These are phyloP conservation scores for Glaucidium brasilianum DNA, from an alignment of 2,113 vertebrate genomes.

Conservation along the genomic window DNA sequence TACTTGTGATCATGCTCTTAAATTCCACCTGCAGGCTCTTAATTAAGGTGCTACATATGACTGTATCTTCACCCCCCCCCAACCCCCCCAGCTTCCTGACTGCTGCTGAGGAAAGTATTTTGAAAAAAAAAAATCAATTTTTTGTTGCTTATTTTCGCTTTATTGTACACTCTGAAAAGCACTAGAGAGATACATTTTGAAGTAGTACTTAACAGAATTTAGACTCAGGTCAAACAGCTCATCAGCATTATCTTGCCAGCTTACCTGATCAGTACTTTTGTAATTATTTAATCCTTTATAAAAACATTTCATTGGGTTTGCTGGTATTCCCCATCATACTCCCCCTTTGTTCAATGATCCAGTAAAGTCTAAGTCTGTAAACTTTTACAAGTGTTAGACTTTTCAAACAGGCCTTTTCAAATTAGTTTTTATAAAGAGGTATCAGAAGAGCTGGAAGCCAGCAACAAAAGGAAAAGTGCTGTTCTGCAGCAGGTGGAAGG, in stretches of 20 bases:
- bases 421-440: not conserved
- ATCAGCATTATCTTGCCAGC: not conserved
- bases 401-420: not conserved
- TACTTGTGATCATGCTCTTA: not conserved
- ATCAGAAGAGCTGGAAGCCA: not conserved
- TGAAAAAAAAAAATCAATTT: not conserved
- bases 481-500: not conserved
- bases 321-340: not conserved
- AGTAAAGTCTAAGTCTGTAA: not conserved
- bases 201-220: not conserved
- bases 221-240: not conserved
- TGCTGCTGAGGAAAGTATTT: not conserved
- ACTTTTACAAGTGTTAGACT: not conserved
- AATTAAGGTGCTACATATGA: not conserved
- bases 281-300: not conserved
- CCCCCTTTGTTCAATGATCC: not conserved
- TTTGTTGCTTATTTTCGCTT: not conserved
- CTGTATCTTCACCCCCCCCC: no score
- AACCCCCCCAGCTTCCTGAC: not conserved
- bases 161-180: not conserved
- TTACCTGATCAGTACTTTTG: not conserved
- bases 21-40: not conserved
- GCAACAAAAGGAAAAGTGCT: not conserved
- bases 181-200: not conserved
- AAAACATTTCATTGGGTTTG: not conserved